These are phyloP conservation scores for Troides helena DNA, from an alignment of 2,888 invertebrate genomes.

Conservation along the genomic window DNA sequence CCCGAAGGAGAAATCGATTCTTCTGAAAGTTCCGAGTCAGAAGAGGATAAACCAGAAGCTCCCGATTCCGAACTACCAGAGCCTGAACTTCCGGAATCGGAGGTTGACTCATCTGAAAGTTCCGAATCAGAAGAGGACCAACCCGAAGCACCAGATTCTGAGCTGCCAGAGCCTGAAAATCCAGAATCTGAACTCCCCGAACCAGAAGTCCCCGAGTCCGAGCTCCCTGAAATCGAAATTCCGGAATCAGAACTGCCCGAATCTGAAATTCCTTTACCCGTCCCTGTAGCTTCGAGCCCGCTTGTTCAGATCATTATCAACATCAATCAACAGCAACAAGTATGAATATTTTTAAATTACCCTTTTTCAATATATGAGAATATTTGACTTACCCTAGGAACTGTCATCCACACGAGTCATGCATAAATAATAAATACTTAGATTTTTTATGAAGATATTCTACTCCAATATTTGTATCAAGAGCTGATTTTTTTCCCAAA, in stretches of 20 bases:
- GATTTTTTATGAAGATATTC: no score
- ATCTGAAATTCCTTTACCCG: slow-evolving; percentile 36
- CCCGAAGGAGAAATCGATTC: no score
- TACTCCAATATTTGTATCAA: no score
- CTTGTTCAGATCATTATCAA: slow-evolving; percentile 54
- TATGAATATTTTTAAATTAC: slow-evolving; percentile 26
- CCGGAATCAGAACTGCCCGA: slow-evolving; percentile 22
- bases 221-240: not conserved
- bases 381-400: no score
- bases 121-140: not conserved
- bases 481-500: no score
- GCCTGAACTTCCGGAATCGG: not conserved
- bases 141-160: not conserved
- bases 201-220: not conserved
- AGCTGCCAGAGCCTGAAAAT: not conserved
- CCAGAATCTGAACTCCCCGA: not conserved
- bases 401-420: no score
- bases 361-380: no score
- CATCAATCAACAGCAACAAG: slow-evolving; percentile 39
- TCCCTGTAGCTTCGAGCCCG: slow-evolving; percentile 44
- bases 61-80: not conserved
- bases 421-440: no score
- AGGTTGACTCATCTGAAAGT: not conserved
- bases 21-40: no score
- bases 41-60: not conserved